phyloP scores from a whole-genome alignment of 2,797 vertebrate genomes.

The Neomorphus geoffroyi region DNA sequence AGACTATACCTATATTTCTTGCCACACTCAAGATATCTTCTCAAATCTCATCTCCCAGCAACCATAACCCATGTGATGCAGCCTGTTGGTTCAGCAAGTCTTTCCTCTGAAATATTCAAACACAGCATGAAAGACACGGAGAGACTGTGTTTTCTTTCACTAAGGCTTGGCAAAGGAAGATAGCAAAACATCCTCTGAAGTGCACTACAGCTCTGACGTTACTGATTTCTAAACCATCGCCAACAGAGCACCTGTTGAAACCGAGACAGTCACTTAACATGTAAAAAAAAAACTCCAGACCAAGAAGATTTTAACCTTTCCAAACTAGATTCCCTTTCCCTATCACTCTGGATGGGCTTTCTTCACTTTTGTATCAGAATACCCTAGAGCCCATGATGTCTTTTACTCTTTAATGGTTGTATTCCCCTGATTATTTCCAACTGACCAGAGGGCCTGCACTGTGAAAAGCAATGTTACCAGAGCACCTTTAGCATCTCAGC shows the following conservation, averaged over 20 bases:
- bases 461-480: not conserved
- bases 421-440: not conserved
- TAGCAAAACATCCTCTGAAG: constrained; percentile 22
- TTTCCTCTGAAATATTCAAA: not conserved
- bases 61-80: not conserved
- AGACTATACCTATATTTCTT: not conserved
- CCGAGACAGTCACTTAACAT: not conserved
- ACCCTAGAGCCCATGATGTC: not conserved
- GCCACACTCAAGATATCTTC: not conserved
- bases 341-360: not conserved
- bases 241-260: not conserved
- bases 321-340: not conserved
- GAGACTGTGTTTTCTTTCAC: not conserved
- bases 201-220: not conserved
- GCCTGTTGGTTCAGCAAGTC: not conserved
- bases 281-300: not conserved
- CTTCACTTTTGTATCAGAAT: not conserved
- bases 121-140: not conserved
- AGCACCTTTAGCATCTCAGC: not conserved
- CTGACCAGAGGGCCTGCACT: rapidly evolving
- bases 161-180: not conserved
- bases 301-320: not conserved
- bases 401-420: not conserved
- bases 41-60: constrained; percentile 28
- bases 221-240: not conserved